These are phyloP conservation scores for Colostygia pectinataria DNA, from an alignment of 2,888 invertebrate species.

Conservation along the genomic window DNA sequence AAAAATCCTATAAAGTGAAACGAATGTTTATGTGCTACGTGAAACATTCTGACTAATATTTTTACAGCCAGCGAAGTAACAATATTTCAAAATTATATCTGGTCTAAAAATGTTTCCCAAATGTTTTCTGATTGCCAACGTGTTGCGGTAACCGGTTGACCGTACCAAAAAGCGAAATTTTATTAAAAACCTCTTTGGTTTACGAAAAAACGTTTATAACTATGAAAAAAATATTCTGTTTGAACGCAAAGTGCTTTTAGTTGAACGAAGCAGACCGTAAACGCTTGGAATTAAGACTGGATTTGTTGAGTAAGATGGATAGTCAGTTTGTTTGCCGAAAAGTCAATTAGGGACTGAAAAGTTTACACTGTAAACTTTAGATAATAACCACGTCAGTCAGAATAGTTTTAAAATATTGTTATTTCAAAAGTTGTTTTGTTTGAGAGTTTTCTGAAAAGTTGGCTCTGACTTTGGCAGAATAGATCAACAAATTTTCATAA, in stretches of 20 bases:
- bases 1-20: too few relatives aligned
- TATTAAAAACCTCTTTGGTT: slow-evolving; percentile 25
- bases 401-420: too few relatives aligned
- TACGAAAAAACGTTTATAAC: slow-evolving; percentile 27
- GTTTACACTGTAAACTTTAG: not conserved
- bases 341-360: too few relatives aligned
- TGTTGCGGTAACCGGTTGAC: not conserved
- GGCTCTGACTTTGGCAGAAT: too few relatives aligned
- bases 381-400: too few relatives aligned
- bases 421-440: too few relatives aligned
- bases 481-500: too few relatives aligned
- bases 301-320: slow-evolving; percentile 1
- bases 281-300: not conserved
- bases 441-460: too few relatives aligned
- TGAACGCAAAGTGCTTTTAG: slow-evolving; percentile 22
- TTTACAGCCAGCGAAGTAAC: not conserved
- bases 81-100: slow-evolving; percentile 1
- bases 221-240: slow-evolving; percentile 29
- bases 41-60: not conserved
- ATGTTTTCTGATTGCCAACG: slow-evolving; percentile 5
- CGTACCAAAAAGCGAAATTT: slow-evolving; percentile 11
- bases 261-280: not conserved
- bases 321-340: too few relatives aligned
- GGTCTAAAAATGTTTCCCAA: not conserved
- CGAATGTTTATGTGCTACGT: not conserved